Evolutionary conservation across 2,797 vertebrate species (phyloP).

Genomic region (Hipposideros larvatus): DNA sequence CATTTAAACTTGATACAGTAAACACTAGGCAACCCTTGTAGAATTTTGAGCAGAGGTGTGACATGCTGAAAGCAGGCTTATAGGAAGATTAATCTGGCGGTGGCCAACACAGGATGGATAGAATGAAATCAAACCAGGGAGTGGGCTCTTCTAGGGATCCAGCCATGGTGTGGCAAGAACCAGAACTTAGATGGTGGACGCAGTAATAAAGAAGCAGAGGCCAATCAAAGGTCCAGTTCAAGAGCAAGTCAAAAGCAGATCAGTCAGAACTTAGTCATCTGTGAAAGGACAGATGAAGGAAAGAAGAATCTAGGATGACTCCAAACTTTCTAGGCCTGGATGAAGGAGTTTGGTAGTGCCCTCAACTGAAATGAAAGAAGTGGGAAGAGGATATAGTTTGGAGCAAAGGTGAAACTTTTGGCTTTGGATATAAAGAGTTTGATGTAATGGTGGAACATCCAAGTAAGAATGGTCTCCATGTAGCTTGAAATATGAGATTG

Average conservation of each 20-base stretch:
- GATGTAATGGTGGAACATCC: conserved; percentile 21
- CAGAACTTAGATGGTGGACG: neutral
- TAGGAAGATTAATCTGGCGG: conserved; percentile 6
- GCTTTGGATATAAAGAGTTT: conserved; percentile 1
- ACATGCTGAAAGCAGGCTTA: neutral
- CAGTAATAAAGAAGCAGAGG: neutral
- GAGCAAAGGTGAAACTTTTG: conserved; percentile 47
- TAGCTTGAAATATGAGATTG: conserved; percentile 45
- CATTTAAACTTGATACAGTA: conserved; percentile 28
- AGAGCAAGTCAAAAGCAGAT: conserved; percentile 14
- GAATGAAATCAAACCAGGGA: conserved; percentile 7
- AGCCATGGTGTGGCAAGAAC: neutral
- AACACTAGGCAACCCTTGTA: neutral
- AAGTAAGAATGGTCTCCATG: conserved; percentile 50
- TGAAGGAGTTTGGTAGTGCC: neutral
- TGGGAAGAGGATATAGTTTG: neutral
- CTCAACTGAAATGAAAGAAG: neutral
- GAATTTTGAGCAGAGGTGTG: conserved; percentile 46
- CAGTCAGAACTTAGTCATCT: neutral
- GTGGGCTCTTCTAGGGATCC: conserved; percentile 32
- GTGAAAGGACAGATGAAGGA: neutral
- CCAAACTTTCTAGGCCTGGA: neutral
- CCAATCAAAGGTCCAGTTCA: conserved; percentile 1
- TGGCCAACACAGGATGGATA: neutral
- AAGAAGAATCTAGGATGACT: neutral